Conservation (phyloP, 2,113 vertebrate species). For the Apaloderma vittatum region DNA sequence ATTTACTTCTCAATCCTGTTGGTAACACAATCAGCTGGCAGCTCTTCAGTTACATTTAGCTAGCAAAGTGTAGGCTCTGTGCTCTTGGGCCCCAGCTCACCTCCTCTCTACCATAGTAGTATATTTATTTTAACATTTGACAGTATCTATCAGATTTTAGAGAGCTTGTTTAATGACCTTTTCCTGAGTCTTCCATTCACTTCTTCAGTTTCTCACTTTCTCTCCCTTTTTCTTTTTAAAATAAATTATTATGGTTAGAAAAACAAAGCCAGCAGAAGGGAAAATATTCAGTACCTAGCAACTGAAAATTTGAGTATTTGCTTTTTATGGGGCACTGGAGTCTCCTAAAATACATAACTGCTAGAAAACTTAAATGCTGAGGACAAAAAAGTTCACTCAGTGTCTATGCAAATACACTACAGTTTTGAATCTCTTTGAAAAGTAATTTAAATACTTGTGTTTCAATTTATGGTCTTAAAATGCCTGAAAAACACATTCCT, state of each 20-base stretch:
- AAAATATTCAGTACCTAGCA: slow-evolving; percentile 82
- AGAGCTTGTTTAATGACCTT: slow-evolving; percentile 61
- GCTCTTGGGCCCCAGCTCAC: background rate
- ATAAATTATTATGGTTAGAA: slow-evolving; percentile 90
- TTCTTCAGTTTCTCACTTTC: slow-evolving; percentile 73
- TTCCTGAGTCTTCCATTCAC: slow-evolving; percentile 69
- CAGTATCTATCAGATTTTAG: slow-evolving; percentile 68
- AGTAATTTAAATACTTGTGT: slow-evolving; percentile 81
- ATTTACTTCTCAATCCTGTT: slow-evolving; percentile 30
- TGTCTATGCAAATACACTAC: slow-evolving; percentile 76
- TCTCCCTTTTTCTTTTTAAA: slow-evolving; percentile 79
- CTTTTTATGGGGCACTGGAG: slow-evolving; percentile 88
- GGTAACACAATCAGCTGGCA: slow-evolving; percentile 48
- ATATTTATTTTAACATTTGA: slow-evolving; percentile 56
- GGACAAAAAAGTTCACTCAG: slow-evolving; percentile 74
- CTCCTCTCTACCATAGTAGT: background rate
- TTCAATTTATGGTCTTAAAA: slow-evolving; percentile 77
- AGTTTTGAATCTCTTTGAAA: slow-evolving; percentile 75
- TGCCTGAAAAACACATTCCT: slow-evolving; percentile 59
- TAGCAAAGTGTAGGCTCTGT: slow-evolving; percentile 14
- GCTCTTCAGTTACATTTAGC: background rate
- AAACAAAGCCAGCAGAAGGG: slow-evolving; percentile 87
- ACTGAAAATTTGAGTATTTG: slow-evolving; percentile 85
- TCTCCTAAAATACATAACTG: slow-evolving; percentile 86
- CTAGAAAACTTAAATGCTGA: slow-evolving; percentile 85